Evolutionary conservation across 2,113 vertebrate species (phyloP).

Genomic region (Gnathonemus longibarbis): DNA sequence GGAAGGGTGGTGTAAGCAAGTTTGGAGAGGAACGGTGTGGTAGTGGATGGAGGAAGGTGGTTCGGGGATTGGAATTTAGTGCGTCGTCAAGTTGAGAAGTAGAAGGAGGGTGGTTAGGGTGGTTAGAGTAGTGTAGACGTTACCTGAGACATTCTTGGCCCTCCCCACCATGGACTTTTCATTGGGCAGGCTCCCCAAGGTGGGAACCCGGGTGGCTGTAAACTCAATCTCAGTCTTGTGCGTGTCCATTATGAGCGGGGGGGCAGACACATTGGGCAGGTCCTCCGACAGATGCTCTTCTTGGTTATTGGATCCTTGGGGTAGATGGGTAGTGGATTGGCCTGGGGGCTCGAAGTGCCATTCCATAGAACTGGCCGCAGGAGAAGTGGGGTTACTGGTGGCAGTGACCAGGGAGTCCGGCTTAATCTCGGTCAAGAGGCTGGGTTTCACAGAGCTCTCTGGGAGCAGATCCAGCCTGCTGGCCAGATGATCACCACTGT

Average conservation of each 20-base stretch:
- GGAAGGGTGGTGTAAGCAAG: constrained; percentile 27
- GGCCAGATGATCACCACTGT: constrained; percentile 18
- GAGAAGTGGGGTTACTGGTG: background rate
- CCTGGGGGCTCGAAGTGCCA: constrained; percentile 19
- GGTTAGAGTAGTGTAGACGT: constrained; percentile 23
- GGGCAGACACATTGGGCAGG: background rate
- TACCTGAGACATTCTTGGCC: constrained; percentile 12
- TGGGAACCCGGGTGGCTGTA: constrained; percentile 40
- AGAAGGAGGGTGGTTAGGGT: constrained; percentile 24
- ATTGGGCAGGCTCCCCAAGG: constrained; percentile 58
- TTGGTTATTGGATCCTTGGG: background rate
- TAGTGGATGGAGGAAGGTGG: constrained; percentile 46
- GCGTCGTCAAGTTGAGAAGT: constrained; percentile 30
- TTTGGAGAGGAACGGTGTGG: constrained; percentile 41
- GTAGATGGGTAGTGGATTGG: background rate
- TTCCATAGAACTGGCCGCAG: constrained; percentile 9
- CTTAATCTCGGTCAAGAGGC: background rate
- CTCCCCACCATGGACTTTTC: constrained; percentile 60
- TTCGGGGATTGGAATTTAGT: constrained; percentile 49
- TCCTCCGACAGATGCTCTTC: background rate
- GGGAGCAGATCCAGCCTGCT: background rate
- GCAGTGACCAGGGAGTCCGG: background rate
- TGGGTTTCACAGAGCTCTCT: background rate
- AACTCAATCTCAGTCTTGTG: constrained; percentile 44
- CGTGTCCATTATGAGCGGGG: constrained; percentile 12